Evolutionary conservation across 2,888 invertebrate genomes (phyloP).

Genomic region (Pseudanteris insignis): DNA sequence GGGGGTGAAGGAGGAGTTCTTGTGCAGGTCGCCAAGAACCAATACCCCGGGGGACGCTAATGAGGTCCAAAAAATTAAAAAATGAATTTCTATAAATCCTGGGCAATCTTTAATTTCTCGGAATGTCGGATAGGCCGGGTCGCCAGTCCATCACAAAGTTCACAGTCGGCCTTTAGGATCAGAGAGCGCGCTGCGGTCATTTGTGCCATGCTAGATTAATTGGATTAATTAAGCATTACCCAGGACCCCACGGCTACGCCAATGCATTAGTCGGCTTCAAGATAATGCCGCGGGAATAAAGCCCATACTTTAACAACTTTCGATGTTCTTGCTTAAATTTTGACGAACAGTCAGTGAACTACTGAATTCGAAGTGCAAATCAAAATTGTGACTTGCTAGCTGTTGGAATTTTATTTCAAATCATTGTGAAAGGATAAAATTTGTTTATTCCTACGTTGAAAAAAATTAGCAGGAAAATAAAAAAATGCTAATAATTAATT

Average conservation of each 20-base stretch:
- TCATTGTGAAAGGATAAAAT: too few species aligned
- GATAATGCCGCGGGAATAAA: slow-evolving; percentile 26
- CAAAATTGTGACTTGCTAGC: too few species aligned
- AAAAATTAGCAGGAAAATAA: too few species aligned
- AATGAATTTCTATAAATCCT: slow-evolving; percentile 66
- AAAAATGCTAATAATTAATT: too few species aligned
- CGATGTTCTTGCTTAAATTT: slow-evolving; percentile 32
- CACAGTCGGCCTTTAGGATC: slow-evolving; percentile 44
- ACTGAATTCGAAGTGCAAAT: too few species aligned
- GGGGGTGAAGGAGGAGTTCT: slow-evolving; percentile 21
- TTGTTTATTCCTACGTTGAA: too few species aligned
- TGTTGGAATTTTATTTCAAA: too few species aligned
- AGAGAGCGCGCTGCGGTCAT: slow-evolving; percentile 60
- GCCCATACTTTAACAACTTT: slow-evolving; percentile 26
- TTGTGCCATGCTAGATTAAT: slow-evolving; percentile 66
- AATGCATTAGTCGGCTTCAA: slow-evolving; percentile 60
- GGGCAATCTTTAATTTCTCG: slow-evolving; percentile 66
- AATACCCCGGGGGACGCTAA: slow-evolving; percentile 56
- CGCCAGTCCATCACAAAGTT: slow-evolving; percentile 60
- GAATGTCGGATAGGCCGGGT: slow-evolving; percentile 63
- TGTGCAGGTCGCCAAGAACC: slow-evolving; percentile 42
- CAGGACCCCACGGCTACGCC: slow-evolving; percentile 59
- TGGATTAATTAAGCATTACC: slow-evolving; percentile 67
- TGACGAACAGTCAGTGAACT: slow-evolving; percentile 26
- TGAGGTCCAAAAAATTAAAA: slow-evolving; percentile 66